A percentile compares a stretch with the other conserved stretches of the same genome.
These are phyloP conservation scores for Trachelus tabidus DNA, from an alignment of 2,888 invertebrate genomes.

Conservation along the genomic window DNA sequence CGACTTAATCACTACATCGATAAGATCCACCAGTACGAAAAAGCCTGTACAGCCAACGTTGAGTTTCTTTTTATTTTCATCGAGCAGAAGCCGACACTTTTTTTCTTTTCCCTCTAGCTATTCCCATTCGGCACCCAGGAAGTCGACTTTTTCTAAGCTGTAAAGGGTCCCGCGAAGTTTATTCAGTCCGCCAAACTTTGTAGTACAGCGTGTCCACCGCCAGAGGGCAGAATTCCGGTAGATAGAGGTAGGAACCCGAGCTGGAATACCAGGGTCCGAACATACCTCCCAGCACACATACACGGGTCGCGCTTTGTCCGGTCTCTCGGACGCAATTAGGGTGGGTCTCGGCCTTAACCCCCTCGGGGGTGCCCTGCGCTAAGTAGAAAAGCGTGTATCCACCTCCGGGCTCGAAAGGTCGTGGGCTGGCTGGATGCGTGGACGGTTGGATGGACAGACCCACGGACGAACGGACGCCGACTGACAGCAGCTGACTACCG, in stretches of 20 bases:
- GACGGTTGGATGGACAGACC: constrained; percentile 9
- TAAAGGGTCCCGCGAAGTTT: constrained; percentile 59
- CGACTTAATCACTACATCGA: too few relatives aligned
- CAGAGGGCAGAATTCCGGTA: constrained; percentile 59
- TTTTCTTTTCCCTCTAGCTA: not conserved
- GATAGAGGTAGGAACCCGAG: constrained; percentile 49
- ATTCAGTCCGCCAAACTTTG: constrained; percentile 66
- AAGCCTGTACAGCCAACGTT: not conserved
- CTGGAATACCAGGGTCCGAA: constrained; percentile 58
- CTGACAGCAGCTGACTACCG: constrained; percentile 60
- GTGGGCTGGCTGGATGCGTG: constrained; percentile 31
- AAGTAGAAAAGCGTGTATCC: constrained; percentile 66
- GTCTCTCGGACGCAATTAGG: constrained; percentile 67
- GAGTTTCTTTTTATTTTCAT: not conserved
- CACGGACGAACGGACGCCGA: constrained; percentile 21
- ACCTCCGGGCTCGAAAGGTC: constrained; percentile 55
- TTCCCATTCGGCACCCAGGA: not conserved
- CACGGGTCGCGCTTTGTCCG: constrained; percentile 64
- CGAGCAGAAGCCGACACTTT: not conserved
- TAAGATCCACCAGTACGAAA: not conserved
- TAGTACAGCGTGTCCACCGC: constrained; percentile 65
- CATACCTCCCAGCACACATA: constrained; percentile 59
- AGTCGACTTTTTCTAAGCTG: constrained; percentile 39
- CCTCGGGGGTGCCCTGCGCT: constrained; percentile 55
- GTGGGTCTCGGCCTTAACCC: constrained; percentile 59